Evolutionary conservation across 2,888 invertebrate species (phyloP).

Genomic region (Tiliacea aurago): DNA sequence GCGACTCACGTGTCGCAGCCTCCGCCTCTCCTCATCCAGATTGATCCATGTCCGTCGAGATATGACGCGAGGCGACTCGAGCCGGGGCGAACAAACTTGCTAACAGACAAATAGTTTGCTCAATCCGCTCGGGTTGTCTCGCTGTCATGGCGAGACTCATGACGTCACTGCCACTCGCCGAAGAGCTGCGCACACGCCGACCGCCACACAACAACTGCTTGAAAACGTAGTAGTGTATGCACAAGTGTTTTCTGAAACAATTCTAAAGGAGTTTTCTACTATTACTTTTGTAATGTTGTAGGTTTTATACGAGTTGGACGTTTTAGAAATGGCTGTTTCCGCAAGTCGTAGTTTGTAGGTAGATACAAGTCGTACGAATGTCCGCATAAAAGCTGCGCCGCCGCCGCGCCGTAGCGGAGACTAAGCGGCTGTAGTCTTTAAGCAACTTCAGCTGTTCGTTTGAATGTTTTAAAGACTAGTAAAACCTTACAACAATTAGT

Average conservation of each 20-base stretch:
- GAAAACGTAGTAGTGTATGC: constrained; percentile 83
- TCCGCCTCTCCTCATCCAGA: constrained; percentile 18
- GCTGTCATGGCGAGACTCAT: constrained; percentile 69
- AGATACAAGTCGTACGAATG: neutral
- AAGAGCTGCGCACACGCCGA: constrained; percentile 73
- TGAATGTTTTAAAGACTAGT: constrained; percentile 5
- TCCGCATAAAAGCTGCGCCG: constrained; percentile 13
- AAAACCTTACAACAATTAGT: neutral
- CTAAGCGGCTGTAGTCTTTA: constrained; percentile 23
- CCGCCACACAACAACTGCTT: constrained; percentile 77
- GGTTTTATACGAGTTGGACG: constrained; percentile 60
- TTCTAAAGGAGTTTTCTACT: constrained; percentile 89
- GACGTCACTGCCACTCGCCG: constrained; percentile 57
- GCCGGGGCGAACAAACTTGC: constrained; percentile 91
- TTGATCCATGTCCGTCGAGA: constrained; percentile 49
- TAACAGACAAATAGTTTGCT: constrained; percentile 86
- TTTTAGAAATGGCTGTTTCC: constrained; percentile 54
- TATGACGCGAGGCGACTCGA: constrained; percentile 87
- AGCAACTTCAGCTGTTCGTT: neutral
- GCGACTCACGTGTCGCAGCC: constrained; percentile 69
- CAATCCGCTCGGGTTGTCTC: constrained; percentile 90
- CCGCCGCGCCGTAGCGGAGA: neutral
- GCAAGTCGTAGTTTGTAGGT: constrained; percentile 1
- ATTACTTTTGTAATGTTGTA: constrained; percentile 85
- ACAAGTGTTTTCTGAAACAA: constrained; percentile 89